Percentiles rank a stretch among this genome's conserved stretches.
Evolutionary conservation across 2,888 invertebrate species (phyloP).

Genomic region (Panorpa germanica): DNA sequence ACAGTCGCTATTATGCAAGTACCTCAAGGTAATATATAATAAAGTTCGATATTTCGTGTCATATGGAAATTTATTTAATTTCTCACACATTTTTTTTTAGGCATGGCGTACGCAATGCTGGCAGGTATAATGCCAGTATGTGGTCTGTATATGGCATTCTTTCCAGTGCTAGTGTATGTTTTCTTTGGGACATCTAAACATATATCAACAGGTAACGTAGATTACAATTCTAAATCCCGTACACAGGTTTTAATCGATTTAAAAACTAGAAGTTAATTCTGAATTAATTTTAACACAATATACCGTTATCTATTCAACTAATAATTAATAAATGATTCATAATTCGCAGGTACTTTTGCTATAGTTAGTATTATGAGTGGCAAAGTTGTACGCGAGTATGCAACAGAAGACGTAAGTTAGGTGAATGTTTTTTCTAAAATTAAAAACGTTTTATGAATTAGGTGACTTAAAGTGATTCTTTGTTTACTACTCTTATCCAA

Average conservation of each 20-base stretch:
- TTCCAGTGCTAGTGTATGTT: conserved; percentile 65
- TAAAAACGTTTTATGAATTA: too few species aligned
- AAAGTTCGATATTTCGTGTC: neutral
- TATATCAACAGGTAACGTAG: conserved; percentile 63
- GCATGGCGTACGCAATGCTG: conserved; percentile 50
- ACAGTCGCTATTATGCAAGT: conserved; percentile 77
- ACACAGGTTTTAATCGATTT: too few species aligned
- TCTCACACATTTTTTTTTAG: conserved; percentile 17
- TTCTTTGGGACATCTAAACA: conserved; percentile 70
- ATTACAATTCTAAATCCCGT: too few species aligned
- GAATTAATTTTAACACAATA: too few species aligned
- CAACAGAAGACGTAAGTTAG: conserved; percentile 17
- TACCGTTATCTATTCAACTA: too few species aligned
- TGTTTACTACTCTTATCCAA: too few species aligned
- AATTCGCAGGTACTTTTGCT: conserved; percentile 46
- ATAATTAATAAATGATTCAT: conserved; percentile 7
- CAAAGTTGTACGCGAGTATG: conserved; percentile 40
- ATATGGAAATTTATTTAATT: conserved; percentile 3
- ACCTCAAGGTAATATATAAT: conserved; percentile 42
- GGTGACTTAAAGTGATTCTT: too few species aligned
- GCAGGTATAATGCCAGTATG: conserved; percentile 45
- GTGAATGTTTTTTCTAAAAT: too few species aligned
- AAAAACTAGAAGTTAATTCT: too few species aligned
- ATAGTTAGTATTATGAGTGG: conserved; percentile 73
- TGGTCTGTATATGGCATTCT: conserved; percentile 69